phyloP scores from a whole-genome alignment of 2,113 vertebrate genomes.

The Chrysochloris asiatica region DNA sequence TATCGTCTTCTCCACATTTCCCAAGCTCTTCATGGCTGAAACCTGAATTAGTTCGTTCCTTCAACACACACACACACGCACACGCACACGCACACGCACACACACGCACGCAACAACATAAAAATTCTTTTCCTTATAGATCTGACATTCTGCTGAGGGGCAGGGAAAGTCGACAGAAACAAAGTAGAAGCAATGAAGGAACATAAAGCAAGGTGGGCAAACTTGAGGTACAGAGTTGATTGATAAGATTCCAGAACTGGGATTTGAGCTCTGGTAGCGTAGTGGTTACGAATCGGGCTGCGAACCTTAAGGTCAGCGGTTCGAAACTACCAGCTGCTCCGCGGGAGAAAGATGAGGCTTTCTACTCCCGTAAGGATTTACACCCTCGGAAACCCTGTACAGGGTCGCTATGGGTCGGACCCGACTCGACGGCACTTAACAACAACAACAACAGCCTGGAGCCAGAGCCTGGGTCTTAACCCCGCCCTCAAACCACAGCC shows the following conservation, averaged over 20 bases:
- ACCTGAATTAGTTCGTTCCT: background rate
- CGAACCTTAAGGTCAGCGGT: too few species aligned
- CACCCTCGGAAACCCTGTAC: too few species aligned
- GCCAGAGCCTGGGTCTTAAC: background rate
- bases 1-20: background rate
- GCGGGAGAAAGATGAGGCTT: too few species aligned
- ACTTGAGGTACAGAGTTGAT: too few species aligned
- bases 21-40: constrained; percentile 1
- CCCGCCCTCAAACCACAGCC: background rate
- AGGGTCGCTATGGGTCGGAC: too few species aligned
- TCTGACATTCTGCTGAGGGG: background rate
- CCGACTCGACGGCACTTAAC: background rate
- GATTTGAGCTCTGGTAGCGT: too few species aligned
- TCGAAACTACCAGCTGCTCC: too few species aligned
- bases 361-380: too few species aligned
- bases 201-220: too few species aligned
- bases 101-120: background rate
- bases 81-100: background rate
- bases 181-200: background rate
- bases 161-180: background rate
- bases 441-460: constrained; percentile 8
- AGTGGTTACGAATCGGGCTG: too few species aligned
- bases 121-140: background rate
- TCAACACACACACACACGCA: background rate
- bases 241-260: too few species aligned